Evolutionary conservation across 2,113 vertebrate genomes (phyloP), one percentile per base, ranked within the genome.

Genomic region (Vicugna pacos): DNA sequence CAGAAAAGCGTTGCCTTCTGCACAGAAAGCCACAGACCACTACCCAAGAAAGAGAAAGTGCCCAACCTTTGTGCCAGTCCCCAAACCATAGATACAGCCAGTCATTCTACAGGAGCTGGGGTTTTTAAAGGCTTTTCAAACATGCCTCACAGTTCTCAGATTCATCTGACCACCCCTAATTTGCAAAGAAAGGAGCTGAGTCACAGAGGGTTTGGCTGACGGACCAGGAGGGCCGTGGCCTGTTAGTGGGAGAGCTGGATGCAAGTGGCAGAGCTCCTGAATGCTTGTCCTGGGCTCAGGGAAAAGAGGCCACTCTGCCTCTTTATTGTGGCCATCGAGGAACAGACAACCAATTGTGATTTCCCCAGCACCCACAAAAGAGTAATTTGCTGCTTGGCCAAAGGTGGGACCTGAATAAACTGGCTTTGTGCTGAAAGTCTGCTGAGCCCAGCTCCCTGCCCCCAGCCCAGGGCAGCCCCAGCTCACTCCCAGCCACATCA

Each of bases 291-390:
- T 54, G 24, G 38, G 52, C 76, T 54, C 24, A 13, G 35, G 56
- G 46, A 73, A 96, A 84, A 93, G 77, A 77, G 85, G 93, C 88
- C 77, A 76, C 89, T 83, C 89, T 96, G 95, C 52, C 42, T 86
- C 89, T 93, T 96, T 75, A 80, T 32, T 96, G 46, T 96, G 85
- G 94, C 94, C 77, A 82, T 93, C 93, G 91, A 94, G 86, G 13
- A 96, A 97, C 76, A 97, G 96, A 93, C 81, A 91, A n/a, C 91
- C 91, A 87, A 96, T 96, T 97, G 96, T 97, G 76, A 97, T 75
- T 96, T 93, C 56, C 85, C 86, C 56, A 93, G 5, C 69, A 93
- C 79, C 91, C 93, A 95, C 93, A 97, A 97, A 97, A 95, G 96
- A 97, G 91, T 93, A 97, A 92, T 96, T 79, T 95, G 91, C 77